phyloP scores from a whole-genome alignment of 2,888 invertebrate species.

The Dromius quadrimaculatus region DNA sequence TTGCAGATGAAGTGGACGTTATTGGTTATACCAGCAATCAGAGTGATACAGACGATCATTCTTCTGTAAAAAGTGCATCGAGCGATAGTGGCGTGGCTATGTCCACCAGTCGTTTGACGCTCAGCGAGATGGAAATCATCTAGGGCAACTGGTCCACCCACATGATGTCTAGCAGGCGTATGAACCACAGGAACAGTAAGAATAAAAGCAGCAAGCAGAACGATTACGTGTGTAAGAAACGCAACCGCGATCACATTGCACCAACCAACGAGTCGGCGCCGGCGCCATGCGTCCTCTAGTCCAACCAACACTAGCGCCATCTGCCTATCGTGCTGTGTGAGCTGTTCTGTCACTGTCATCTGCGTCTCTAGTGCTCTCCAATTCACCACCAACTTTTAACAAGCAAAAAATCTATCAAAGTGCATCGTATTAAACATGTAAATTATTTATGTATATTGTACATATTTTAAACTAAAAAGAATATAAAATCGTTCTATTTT shows the following conservation, averaged over 20 bases:
- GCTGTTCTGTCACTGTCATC: background rate
- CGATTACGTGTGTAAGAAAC: constrained; percentile 9
- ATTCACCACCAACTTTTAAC: constrained; percentile 1
- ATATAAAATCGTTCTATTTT: constrained; percentile 56
- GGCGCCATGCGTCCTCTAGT: constrained; percentile 60
- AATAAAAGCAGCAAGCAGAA: constrained; percentile 1
- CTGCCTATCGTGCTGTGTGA: background rate
- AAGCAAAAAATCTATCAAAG: constrained; percentile 43
- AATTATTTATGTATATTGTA: constrained; percentile 65
- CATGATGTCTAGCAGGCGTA: constrained; percentile 31
- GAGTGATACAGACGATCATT: constrained; percentile 86
- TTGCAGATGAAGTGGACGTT: constrained; percentile 87
- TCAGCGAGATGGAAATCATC: constrained; percentile 72
- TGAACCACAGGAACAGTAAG: constrained; percentile 16
- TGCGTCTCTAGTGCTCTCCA: constrained; percentile 18
- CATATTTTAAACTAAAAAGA: constrained; percentile 63
- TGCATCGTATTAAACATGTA: constrained; percentile 60
- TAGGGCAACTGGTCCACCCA: constrained; percentile 59
- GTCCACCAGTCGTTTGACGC: constrained; percentile 76
- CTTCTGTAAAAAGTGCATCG: constrained; percentile 79
- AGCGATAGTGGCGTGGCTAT: constrained; percentile 81
- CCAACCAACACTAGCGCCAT: constrained; percentile 54
- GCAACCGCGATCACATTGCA: constrained; percentile 22
- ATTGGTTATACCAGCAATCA: constrained; percentile 88
- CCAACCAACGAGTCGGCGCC: constrained; percentile 55